Conservation (phyloP, 37 sponge, comb jelly and placozoan genomes). For the Aphrocallistes beatrix region DNA sequence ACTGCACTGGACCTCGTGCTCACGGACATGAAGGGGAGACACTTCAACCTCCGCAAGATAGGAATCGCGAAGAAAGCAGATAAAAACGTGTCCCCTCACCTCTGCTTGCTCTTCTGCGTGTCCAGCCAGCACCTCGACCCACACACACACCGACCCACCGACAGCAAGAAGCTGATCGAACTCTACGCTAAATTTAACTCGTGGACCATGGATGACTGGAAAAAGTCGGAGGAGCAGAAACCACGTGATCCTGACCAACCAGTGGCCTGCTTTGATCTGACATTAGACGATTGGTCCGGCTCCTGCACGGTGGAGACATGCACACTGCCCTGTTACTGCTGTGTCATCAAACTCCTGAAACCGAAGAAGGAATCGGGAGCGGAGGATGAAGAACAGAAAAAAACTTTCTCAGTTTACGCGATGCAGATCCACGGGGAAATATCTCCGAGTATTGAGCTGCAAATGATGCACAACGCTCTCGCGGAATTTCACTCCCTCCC, state of each 20-base stretch:
- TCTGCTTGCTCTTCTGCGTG: background rate
- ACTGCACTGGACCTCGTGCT: background rate
- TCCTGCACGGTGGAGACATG: background rate
- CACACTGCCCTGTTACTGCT: background rate
- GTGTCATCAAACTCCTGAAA: background rate
- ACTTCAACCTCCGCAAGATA: background rate
- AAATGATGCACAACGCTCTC: background rate
- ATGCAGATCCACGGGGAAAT: background rate
- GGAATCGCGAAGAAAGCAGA: background rate
- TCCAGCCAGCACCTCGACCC: background rate
- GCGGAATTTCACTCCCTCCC: constrained; percentile 6
- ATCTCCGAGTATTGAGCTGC: background rate
- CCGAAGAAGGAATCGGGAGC: background rate
- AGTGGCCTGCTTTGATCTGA: background rate
- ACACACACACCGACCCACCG: background rate
- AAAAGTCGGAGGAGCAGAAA: background rate
- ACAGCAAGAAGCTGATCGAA: background rate
- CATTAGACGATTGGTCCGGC: background rate
- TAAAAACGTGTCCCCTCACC: background rate
- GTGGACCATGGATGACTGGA: background rate
- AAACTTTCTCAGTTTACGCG: background rate
- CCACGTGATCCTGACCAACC: background rate
- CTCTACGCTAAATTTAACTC: background rate
- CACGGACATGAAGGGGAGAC: background rate
- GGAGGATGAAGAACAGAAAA: background rate